These are phyloP conservation scores for Aphidius colemani DNA, from an alignment of 2,888 invertebrate species.

Conservation along the genomic window DNA sequence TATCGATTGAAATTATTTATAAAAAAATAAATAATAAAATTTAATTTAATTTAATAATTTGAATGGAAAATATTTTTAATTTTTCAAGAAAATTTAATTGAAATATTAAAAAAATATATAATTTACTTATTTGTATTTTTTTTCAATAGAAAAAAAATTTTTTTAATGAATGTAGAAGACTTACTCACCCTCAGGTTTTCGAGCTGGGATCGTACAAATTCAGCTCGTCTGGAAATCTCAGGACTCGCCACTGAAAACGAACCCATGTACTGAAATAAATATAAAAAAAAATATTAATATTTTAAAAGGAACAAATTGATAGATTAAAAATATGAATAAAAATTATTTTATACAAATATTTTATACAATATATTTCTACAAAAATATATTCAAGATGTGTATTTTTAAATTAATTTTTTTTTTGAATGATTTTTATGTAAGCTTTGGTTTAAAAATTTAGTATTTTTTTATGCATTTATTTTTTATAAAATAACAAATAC, in stretches of 20 bases:
- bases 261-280: constrained; percentile 71
- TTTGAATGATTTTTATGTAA: background rate
- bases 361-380: no score
- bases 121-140: background rate
- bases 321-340: background rate
- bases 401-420: background rate
- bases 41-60: no score
- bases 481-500: background rate
- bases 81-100: no score
- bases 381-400: background rate
- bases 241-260: constrained; percentile 76
- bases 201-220: constrained; percentile 68
- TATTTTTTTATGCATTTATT: background rate
- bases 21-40: no score
- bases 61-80: no score
- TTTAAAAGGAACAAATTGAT: background rate
- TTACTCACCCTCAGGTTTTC: constrained; percentile 67
- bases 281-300: constrained; percentile 22
- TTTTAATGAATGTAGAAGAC: background rate
- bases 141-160: constrained; percentile 12
- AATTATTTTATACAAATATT: background rate
- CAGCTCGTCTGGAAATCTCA: constrained; percentile 69
- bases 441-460: background rate
- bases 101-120: no score
- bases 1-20: no score